Conservation (phyloP, 1,140 invertebrate genomes). For the Lasaia peninsularis region DNA sequence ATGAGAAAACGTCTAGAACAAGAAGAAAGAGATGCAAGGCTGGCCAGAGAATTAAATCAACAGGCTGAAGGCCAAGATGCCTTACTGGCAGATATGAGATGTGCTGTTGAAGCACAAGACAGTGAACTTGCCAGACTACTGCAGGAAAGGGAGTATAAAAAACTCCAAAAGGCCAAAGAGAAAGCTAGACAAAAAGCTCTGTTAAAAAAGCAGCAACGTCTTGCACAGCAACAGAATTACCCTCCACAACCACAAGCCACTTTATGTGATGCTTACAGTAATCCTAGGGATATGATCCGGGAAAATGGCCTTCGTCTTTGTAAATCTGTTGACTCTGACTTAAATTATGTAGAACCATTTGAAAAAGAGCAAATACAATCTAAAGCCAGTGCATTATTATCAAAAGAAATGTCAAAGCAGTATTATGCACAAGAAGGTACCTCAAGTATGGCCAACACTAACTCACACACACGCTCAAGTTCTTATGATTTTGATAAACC, state of each 20-base stretch:
- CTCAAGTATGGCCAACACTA: slow-evolving; percentile 40
- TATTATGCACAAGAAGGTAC: slow-evolving; percentile 48
- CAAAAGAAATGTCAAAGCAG: slow-evolving; percentile 60
- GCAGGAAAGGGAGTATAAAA: slow-evolving; percentile 86
- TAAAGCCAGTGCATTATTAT: slow-evolving; percentile 60
- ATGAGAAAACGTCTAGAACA: slow-evolving; percentile 78
- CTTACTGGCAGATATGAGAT: slow-evolving; percentile 83
- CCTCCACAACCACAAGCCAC: slow-evolving; percentile 40
- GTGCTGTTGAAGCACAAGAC: slow-evolving; percentile 94
- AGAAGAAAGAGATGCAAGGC: slow-evolving; percentile 80
- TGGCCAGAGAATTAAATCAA: slow-evolving; percentile 79
- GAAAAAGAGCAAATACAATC: slow-evolving; percentile 69
- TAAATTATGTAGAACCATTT: slow-evolving; percentile 72
- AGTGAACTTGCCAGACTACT: slow-evolving; percentile 92
- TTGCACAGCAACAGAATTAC: slow-evolving; percentile 44
- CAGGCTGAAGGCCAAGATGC: slow-evolving; percentile 80
- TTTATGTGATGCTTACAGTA: slow-evolving; percentile 67
- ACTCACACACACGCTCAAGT: slow-evolving; percentile 41
- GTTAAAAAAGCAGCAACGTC: slow-evolving; percentile 60
- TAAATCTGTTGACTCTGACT: slow-evolving; percentile 69
- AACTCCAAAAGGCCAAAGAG: slow-evolving; percentile 65
- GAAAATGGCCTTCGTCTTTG: slow-evolving; percentile 55
- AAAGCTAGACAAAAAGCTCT: slow-evolving; percentile 66
- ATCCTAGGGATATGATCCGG: slow-evolving; percentile 59
- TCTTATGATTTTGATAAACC: slow-evolving; percentile 43